A percentile compares a stretch with the other conserved stretches of the same genome.
Evolutionary conservation across 2,113 vertebrate genomes (phyloP).

Genomic region (Brienomyrus brachyistius): DNA sequence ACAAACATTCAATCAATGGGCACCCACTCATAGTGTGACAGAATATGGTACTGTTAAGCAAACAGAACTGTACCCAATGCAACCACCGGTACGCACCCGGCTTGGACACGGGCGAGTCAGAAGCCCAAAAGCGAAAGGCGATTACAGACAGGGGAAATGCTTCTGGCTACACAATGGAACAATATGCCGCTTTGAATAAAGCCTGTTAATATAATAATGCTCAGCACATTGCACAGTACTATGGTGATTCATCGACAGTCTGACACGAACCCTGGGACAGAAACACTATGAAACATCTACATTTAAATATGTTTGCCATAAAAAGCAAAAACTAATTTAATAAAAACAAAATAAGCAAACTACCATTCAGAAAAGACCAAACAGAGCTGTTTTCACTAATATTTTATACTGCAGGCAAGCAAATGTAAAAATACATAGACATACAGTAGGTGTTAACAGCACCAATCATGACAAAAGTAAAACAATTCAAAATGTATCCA

Average conservation of each 20-base stretch:
- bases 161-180: not conserved
- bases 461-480: not conserved
- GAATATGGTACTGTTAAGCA: constrained; percentile 15
- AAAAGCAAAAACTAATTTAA: not conserved
- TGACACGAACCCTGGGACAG: not conserved
- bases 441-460: not conserved
- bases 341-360: not conserved
- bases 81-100: constrained; percentile 10
- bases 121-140: constrained; percentile 23
- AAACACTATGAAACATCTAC: not conserved
- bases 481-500: not conserved
- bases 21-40: not conserved
- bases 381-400: not conserved
- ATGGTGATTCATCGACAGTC: not conserved
- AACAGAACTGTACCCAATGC: not conserved
- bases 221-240: not conserved
- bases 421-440: not conserved
- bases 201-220: not conserved
- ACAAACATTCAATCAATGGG: not conserved
- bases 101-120: constrained; percentile 28
- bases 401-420: not conserved
- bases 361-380: not conserved
- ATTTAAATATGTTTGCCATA: not conserved
- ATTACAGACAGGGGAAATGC: not conserved
- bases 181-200: not conserved